Conservation (phyloP, 1,140 invertebrate genomes). For the Papilio helenus region DNA sequence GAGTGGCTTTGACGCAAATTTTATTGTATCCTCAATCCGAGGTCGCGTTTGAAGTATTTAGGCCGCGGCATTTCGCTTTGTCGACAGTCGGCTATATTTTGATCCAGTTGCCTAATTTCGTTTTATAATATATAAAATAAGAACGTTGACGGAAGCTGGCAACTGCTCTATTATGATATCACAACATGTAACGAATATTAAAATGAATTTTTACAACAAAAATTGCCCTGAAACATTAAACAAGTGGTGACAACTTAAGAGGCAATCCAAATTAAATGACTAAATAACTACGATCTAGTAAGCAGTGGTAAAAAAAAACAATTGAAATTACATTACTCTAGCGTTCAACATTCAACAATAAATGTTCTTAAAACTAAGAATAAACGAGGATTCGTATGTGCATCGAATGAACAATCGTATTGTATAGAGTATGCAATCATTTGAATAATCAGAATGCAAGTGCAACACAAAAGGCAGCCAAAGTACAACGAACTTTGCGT, state of each 20-base stretch:
- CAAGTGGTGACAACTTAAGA: neutral
- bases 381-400: neutral
- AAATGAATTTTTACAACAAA: neutral
- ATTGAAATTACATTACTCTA: neutral
- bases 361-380: conserved; percentile 14
- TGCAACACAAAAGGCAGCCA: conserved; percentile 30
- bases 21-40: conserved; percentile 39
- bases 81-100: conserved; percentile 38
- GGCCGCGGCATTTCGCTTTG: conserved; percentile 33
- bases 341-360: neutral
- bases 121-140: conserved; percentile 34
- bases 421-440: conserved; percentile 13
- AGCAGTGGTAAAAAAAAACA: neutral
- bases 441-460: conserved; percentile 34
- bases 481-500: conserved; percentile 29
- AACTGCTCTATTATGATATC: conserved; percentile 6
- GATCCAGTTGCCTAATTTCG: conserved; percentile 38
- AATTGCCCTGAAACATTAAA: neutral
- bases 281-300: neutral
- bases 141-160: conserved; percentile 14
- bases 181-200: neutral
- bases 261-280: too few species aligned
- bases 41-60: conserved; percentile 40
- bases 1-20: conserved; percentile 37
- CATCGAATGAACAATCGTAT: conserved; percentile 28